Evolutionary conservation across 2,113 vertebrate genomes (phyloP).

Genomic region (Chaenocephalus aceratus): DNA sequence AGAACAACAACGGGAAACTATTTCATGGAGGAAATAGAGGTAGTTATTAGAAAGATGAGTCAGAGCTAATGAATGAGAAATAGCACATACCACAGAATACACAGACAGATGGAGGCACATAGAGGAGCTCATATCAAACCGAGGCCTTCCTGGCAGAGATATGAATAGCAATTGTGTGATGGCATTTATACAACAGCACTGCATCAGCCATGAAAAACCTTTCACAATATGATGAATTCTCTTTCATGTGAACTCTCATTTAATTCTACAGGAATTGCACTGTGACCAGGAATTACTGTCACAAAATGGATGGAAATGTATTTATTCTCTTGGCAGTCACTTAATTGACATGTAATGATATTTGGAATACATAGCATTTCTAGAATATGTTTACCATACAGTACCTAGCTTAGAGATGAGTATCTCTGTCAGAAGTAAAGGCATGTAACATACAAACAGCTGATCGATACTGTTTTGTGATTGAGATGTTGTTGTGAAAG

Average conservation of each 20-base stretch:
- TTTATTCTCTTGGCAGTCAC: slow-evolving; percentile 27
- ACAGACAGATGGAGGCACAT: slow-evolving; percentile 67
- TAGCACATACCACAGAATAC: slow-evolving; percentile 50
- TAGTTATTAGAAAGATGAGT: slow-evolving; percentile 71
- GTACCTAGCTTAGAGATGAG: background rate
- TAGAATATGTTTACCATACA: background rate
- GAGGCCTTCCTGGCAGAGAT: slow-evolving; percentile 54
- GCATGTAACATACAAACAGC: background rate
- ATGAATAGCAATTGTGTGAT: slow-evolving; percentile 63
- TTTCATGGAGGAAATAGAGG: slow-evolving; percentile 57
- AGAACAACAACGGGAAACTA: slow-evolving; percentile 49
- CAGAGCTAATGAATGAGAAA: slow-evolving; percentile 68
- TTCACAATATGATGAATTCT: slow-evolving; percentile 54
- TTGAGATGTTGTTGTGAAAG: slow-evolving; percentile 14
- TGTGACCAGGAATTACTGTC: slow-evolving; percentile 42
- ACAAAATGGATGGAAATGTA: slow-evolving; percentile 35
- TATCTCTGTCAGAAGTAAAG: background rate
- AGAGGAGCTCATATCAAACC: slow-evolving; percentile 55
- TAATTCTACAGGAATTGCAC: slow-evolving; percentile 38
- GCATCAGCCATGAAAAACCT: slow-evolving; percentile 49
- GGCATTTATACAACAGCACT: slow-evolving; percentile 53
- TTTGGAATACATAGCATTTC: background rate
- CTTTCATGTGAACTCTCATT: slow-evolving; percentile 42
- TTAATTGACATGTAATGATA: slow-evolving; percentile 34
- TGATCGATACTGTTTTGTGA: slow-evolving; percentile 6